phyloP scores from a whole-genome alignment of 1,140 invertebrate species.

The Trigoniulus corallinus region DNA sequence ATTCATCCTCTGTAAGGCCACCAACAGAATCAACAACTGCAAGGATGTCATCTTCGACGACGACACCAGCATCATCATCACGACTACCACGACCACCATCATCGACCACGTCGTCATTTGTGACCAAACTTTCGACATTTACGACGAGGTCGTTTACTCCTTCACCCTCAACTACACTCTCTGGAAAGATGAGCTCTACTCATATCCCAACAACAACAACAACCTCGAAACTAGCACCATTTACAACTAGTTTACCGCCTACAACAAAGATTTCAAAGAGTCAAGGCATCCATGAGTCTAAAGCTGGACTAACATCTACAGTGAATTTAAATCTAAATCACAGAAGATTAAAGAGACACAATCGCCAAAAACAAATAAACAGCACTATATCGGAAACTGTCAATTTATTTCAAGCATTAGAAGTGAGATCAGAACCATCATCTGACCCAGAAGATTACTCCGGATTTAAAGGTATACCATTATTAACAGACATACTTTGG shows the following conservation, averaged over 20 bases:
- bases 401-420: slow-evolving; percentile 68
- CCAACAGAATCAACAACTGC: no score
- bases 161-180: no score
- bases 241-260: background rate
- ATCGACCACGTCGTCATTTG: no score
- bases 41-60: no score
- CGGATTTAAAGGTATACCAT: background rate
- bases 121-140: no score
- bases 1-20: no score
- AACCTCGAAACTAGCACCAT: slow-evolving; percentile 18
- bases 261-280: background rate
- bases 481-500: no score
- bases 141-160: no score
- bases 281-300: background rate
- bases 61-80: no score
- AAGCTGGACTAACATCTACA: background rate
- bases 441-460: background rate
- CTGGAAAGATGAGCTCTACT: no score
- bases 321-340: background rate
- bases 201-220: slow-evolving; percentile 21
- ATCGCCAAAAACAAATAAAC: background rate
- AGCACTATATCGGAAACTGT: slow-evolving; percentile 60
- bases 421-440: slow-evolving; percentile 32
- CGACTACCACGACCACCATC: no score
- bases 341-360: background rate